Conservation (phyloP, 2,888 invertebrate genomes). For the Melanchra persicariae region DNA sequence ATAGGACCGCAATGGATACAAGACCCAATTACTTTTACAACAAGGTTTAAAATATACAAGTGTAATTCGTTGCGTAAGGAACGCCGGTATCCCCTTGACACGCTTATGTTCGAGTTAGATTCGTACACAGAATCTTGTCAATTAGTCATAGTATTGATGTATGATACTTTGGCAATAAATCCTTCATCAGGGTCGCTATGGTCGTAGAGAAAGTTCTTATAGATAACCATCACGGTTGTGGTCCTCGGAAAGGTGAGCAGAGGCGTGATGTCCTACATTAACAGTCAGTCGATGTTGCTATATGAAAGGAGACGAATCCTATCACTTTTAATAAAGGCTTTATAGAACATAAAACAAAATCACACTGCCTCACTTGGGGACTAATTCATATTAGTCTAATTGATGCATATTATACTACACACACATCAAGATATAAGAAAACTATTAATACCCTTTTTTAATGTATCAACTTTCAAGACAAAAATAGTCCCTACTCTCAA, state of each 20-base stretch:
- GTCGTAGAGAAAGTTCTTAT: slow-evolving; percentile 40
- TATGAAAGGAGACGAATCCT: slow-evolving; percentile 15
- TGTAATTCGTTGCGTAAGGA: slow-evolving; percentile 64
- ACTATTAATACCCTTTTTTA: slow-evolving; percentile 7
- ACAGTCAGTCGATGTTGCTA: neutral
- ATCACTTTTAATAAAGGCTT: neutral
- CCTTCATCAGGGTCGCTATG: slow-evolving; percentile 43
- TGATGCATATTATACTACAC: neutral
- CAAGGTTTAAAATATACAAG: slow-evolving; percentile 66
- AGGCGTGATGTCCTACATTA: slow-evolving; percentile 17
- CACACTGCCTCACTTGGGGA: too few species aligned
- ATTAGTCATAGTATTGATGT: slow-evolving; percentile 72
- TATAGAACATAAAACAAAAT: neutral
- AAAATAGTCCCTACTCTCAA: slow-evolving; percentile 6
- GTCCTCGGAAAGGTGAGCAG: slow-evolving; percentile 13
- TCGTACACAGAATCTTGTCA: slow-evolving; percentile 75
- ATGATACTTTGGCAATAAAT: slow-evolving; percentile 54
- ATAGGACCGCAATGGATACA: slow-evolving; percentile 29
- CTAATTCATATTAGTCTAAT: too few species aligned
- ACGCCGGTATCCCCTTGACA: slow-evolving; percentile 82
- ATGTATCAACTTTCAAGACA: neutral
- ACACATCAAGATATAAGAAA: neutral
- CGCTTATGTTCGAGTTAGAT: slow-evolving; percentile 76
- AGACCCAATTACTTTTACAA: slow-evolving; percentile 40
- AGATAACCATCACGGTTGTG: slow-evolving; percentile 20